Base-by-base conservation (phyloP, 30 jellyfish, hydroid and myxozoan genomes). In the Aurelia aurita region DNA sequence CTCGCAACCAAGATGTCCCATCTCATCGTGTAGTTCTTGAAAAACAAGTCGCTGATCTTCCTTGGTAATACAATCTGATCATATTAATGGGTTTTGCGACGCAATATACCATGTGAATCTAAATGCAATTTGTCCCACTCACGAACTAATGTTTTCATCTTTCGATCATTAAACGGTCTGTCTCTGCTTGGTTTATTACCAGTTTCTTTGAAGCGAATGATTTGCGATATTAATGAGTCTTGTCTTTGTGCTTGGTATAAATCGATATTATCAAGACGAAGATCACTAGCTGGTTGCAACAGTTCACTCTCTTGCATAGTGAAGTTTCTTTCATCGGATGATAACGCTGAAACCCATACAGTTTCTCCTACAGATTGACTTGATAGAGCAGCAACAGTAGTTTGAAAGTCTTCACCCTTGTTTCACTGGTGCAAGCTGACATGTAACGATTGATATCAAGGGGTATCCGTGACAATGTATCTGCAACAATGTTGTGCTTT, bases 381-480 rank as follows among this genome's bases (percentile, higher is more conserved):
- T 22, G 70, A 21, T 16, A 49, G 15, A 5, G 87, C 92, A 66
- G 86, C 26, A 23, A 49, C 92, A 12, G 79, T 47, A 16, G 88
- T 70, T 69, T 82, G 92, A 69, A 82, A 49, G 2, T 16, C 72
- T 59, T 82, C 92, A 35, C 61, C 77, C n/a, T 10, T 20, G 47
- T 32, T 16, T 49, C 76, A 9, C 27, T 49, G 7, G 51, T 69
- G 58, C 92, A 82, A 5, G 53, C n/a, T 47, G 27, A 16, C 88
- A 51, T 54, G 14, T 8, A 26, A 61, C 58, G 31, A 60, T 76
- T 80, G 31, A 76, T 51, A 59, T 55, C 35, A 12, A 26, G 20
- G 19, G 92, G 92, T 58, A 67, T 21, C 21, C 92, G 61, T 2
- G 92, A 82, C 8, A 82, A 59, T 15, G 27, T 34, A 68, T 82